Evolutionary conservation across 2,113 vertebrate species (phyloP), one percentile per base, ranked within the genome.

Genomic region (Chiloscyllium plagiosum): DNA sequence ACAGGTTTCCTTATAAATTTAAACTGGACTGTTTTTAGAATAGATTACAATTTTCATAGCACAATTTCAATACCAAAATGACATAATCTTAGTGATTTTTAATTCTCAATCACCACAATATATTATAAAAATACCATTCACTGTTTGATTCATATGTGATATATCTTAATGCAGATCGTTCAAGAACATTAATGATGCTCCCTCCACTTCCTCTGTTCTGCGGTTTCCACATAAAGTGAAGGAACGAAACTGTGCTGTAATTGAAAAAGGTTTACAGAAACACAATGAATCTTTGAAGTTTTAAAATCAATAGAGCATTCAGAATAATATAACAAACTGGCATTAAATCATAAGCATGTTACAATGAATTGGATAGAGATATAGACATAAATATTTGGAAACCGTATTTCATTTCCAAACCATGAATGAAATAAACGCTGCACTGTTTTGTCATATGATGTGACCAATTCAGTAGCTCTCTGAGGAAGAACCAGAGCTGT

Each of bases 251-350:
- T 89, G 29, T 56, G 29, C 19, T 93, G 29, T 68, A 22, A 68
- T 37, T 66, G 66, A 87, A 87, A 26, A 22, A 33, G n/a, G n/a
- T 20, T 47, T n/a, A 66, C 56, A 93, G n/a, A 66, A 93, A 42
- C 5, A 52, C 10, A 65, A 37, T 66, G 52, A 29, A 65, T 93
- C 65, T 93, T 68, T 93, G 33, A 66, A 37, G n/a, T 37, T 52
- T 37, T 66, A 93, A 93, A 92, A 93, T 93, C 90, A 93, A 68
- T 93, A 42, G 66, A 68, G 15, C 65, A n/a, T n/a, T 66, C 61
- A 22, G 61, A 93, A 42, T 93, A 66, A 37, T n/a, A 65, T 13
- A 50, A 29, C 61, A 37, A 92, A 37, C 89, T 92, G 29, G 56
- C 17, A 37, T 92, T 92, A 92, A 92, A 65, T 61, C 89, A n/a